Evolutionary conservation across 2,113 vertebrate genomes (phyloP).

Genomic region (Notiomystis cincta): DNA sequence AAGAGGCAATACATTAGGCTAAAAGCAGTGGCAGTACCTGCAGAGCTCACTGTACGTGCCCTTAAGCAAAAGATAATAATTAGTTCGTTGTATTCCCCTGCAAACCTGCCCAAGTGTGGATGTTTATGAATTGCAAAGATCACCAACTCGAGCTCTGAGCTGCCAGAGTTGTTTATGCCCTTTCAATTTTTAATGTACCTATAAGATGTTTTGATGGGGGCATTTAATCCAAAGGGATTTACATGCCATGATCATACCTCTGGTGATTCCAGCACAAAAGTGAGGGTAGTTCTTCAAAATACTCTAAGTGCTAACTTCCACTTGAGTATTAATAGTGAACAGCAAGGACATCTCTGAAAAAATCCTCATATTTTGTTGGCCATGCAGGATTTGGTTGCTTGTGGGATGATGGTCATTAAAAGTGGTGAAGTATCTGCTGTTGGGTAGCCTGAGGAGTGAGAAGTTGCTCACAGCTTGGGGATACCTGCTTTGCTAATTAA

Average conservation of each 20-base stretch:
- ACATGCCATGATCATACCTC: slow-evolving; percentile 34
- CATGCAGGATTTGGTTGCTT: not conserved
- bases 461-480: not conserved
- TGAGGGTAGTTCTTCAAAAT: slow-evolving; percentile 52
- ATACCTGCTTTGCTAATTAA: slow-evolving; percentile 7
- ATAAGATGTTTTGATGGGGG: slow-evolving; percentile 72
- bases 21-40: slow-evolving; percentile 63
- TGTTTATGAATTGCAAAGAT: slow-evolving; percentile 69
- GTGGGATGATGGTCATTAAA: not conserved
- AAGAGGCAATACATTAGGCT: slow-evolving; percentile 64
- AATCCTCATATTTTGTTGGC: not conserved
- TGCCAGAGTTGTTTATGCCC: slow-evolving; percentile 71
- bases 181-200: slow-evolving; percentile 74
- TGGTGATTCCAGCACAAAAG: slow-evolving; percentile 60
- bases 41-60: slow-evolving; percentile 73
- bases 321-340: slow-evolving; percentile 31
- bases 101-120: slow-evolving; percentile 50
- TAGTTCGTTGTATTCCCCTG: slow-evolving; percentile 69
- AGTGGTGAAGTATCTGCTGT: not conserved
- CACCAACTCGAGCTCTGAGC: slow-evolving; percentile 38
- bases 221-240: slow-evolving; percentile 61
- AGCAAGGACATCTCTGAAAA: slow-evolving; percentile 23
- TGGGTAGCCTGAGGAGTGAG: not conserved
- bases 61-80: slow-evolving; percentile 77
- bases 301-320: slow-evolving; percentile 47